A percentile compares a stretch with the other conserved stretches of the same genome.
These are phyloP conservation scores for Lacanobia wlatinum DNA, from an alignment of 2,888 invertebrate genomes.

Conservation along the genomic window DNA sequence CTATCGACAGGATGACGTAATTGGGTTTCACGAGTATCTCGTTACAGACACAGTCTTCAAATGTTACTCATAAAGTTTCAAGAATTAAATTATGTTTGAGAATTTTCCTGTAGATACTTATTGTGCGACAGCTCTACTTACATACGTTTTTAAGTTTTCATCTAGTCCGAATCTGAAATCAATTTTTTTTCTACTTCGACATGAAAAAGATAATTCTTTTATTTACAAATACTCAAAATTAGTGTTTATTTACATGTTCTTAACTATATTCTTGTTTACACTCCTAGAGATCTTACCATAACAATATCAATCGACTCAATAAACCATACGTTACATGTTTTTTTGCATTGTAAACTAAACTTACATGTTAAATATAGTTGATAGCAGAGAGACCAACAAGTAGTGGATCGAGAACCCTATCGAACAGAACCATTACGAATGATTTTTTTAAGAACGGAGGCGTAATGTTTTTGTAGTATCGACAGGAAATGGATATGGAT, in stretches of 20 bases:
- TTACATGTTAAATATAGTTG: background rate
- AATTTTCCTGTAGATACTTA: no score
- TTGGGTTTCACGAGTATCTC: no score
- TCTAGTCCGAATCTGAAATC: no score
- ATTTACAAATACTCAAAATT: no score
- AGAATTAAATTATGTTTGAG: no score
- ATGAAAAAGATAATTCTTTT: no score
- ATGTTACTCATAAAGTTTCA: no score
- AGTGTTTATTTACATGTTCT: background rate
- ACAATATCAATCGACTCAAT: background rate
- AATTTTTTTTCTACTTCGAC: no score
- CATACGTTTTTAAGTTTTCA: background rate
- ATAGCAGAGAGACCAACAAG: slow-evolving; percentile 48
- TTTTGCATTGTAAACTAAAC: background rate
- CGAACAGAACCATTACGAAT: slow-evolving; percentile 62
- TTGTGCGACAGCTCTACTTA: no score
- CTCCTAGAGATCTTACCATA: background rate
- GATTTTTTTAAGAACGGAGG: slow-evolving; percentile 66
- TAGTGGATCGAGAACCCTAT: slow-evolving; percentile 60
- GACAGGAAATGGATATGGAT: slow-evolving; percentile 62
- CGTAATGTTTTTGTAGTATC: slow-evolving; percentile 68
- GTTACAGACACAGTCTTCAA: no score
- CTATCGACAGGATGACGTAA: background rate
- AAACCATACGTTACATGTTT: background rate
- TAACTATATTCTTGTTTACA: background rate